Evolutionary conservation across 2,113 vertebrate species (phyloP), one percentile per base, ranked within the genome.

Genomic region (Xiphophorus couchianus): DNA sequence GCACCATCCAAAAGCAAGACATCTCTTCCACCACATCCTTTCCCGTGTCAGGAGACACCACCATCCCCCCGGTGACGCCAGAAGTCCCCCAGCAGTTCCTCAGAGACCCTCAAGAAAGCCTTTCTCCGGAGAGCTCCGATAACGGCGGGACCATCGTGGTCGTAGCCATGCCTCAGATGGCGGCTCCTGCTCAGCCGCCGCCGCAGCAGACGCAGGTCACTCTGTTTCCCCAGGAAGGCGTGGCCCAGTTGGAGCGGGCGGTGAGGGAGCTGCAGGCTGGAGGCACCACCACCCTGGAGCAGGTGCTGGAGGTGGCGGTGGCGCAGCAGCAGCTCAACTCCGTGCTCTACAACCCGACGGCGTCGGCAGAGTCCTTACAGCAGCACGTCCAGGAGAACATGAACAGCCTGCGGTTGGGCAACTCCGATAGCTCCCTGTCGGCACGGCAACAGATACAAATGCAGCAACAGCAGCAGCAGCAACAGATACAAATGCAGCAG

Each of bases 1-100:
- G 94, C 76, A 93, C 96, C 3, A 96, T 99, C 82, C 97, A 97
- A 62, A 95, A 97, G 0, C 96, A 97, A 91, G 97, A 99, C 78
- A 96, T 99, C 58, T 90, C 96, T 51, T 94, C 96, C 60, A 80
- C 96, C 12, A 88, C 95, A 9, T 89, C 96, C 71, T 98, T 98
- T 81, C 95, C 96, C 1, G 96, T 96, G 62, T 94, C 97, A 35
- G 92, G 94, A 25, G 97, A 98, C 62, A 90, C 93, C 42, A 94
- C 93, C 58, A 93, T 95, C 69, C 94, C 94, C 17, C 92, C 96
- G 0, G 89, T 99, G 44, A 92, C 98, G 73, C 96, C 98, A 81
- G 97, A 98, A 70, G 96, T 97, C 0, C 92, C 96, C 0, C 96
- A 96, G 80, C 96, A 96, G 78, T 98, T 96, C 74, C 89, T 96